Base-by-base conservation (phyloP, 2,888 invertebrate genomes). In the Priocnemis perturbator region DNA sequence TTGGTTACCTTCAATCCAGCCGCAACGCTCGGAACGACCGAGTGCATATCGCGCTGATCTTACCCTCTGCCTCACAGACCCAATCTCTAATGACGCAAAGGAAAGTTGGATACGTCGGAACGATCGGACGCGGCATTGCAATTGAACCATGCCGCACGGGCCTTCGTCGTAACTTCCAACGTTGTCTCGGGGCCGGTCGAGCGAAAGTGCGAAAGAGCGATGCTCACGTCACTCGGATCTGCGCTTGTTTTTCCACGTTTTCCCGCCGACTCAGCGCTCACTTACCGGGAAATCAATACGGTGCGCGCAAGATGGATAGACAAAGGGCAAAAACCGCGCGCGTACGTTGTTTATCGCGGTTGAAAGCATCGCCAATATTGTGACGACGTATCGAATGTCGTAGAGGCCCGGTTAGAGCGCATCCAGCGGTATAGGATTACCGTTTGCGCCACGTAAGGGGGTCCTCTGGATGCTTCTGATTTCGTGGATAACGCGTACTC, bases 321-420 rank as follows among this genome's bases (percentile, higher is more conserved):
- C 30, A 59, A 65, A 53, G 53, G 21, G 19, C 53, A 48, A 64
- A 56, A 37, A 59, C 64, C 60, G 55, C 64, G 64, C 20, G 44
- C 61, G 73, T 60, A 73, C 71, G 60, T 76, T 78, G 82, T 80
- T 80, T 77, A 74, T 59, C 71, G 58, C 68, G 68, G 76, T 73
- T 81, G 81, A 82, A 82, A 82, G 82, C 82, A 81, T 81, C 74
- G 82, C 73, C 82, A 74, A 82, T 82, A 82, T 82, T 80, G 74
- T 73, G 77, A 72, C 78, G 68, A 60, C 37, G 73, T 65, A 77
- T 82, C 81, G 74, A 68, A 71, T 82, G 75, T 79, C 78, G 67
- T 67, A 55, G 76, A 14, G 44, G 69, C 64, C 73, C 66, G 58
- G 60, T 61, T 55, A 60, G 30, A 20, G 23, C 69, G 65, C 58